A percentile compares a stretch with the other conserved stretches of the same genome.
Evolutionary conservation across 2,888 invertebrate genomes (phyloP).

Genomic region (Apeira syringaria): DNA sequence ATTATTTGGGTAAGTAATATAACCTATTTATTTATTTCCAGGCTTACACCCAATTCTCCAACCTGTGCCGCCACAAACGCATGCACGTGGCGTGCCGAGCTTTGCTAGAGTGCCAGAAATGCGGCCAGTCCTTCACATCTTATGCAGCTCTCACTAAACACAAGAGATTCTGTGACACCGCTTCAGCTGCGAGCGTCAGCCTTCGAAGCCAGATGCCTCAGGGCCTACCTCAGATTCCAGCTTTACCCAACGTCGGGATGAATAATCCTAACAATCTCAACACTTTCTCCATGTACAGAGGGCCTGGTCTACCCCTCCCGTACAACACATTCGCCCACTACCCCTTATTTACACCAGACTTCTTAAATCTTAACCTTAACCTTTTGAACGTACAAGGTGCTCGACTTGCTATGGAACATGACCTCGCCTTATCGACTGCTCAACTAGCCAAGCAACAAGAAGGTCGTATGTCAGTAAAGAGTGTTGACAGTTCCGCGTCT

Average conservation of each 20-base stretch:
- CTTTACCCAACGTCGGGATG: constrained; percentile 71
- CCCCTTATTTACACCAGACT: constrained; percentile 83
- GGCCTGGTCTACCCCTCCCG: constrained; percentile 85
- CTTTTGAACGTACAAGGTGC: constrained; percentile 85
- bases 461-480: constrained; percentile 70
- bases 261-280: constrained; percentile 73
- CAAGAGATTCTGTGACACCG: constrained; percentile 97
- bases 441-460: constrained; percentile 80
- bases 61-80: constrained; percentile 99
- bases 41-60: constrained; percentile 99
- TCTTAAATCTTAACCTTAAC: constrained; percentile 86
- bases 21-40: no score
- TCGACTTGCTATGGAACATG: constrained; percentile 76
- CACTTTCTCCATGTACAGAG: constrained; percentile 89
- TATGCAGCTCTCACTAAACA: constrained; percentile 97
- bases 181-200: constrained; percentile 75
- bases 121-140: constrained; percentile 96
- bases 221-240: constrained; percentile 66
- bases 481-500: constrained; percentile 71
- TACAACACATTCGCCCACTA: constrained; percentile 87
- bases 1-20: no score
- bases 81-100: constrained; percentile 98
- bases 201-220: constrained; percentile 73
- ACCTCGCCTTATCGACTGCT: constrained; percentile 77
- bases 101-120: constrained; percentile 97